Percentiles rank a stretch among this genome's conserved stretches.
Conservation (phyloP, 64 coral and sea anemone species). For the Hydrozoanthus tunicans region DNA sequence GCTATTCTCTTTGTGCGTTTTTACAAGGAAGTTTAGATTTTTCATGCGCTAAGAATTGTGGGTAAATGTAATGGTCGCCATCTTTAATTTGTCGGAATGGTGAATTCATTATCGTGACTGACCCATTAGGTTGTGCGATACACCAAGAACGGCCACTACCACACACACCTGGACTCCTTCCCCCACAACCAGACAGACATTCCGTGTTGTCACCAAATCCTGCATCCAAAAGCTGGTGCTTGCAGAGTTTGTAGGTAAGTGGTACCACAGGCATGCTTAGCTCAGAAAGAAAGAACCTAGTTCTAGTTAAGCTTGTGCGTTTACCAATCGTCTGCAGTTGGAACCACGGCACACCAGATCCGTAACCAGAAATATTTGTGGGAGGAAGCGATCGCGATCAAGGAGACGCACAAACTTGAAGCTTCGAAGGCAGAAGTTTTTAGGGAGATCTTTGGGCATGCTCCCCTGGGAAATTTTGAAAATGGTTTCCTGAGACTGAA, state of each 20-base stretch:
- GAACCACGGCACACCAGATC: no score
- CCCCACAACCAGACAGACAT: slow-evolving; percentile 70
- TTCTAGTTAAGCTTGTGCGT: not conserved
- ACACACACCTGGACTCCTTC: slow-evolving; percentile 78
- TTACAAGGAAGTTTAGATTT: not conserved
- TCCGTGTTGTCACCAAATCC: slow-evolving; percentile 77
- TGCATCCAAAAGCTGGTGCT: slow-evolving; percentile 14
- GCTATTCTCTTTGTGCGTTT: not conserved
- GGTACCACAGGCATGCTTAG: not conserved
- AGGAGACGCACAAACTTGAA: no score
- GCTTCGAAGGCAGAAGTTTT: no score
- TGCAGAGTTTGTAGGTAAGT: slow-evolving; percentile 88
- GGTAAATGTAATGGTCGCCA: no score
- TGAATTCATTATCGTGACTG: not conserved
- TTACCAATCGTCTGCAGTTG: not conserved
- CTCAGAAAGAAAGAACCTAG: not conserved
- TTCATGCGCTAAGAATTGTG: no score
- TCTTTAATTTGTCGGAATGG: no score
- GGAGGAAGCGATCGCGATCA: no score
- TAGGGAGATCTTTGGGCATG: no score
- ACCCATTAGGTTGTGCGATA: slow-evolving; percentile 82
- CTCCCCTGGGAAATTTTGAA: no score
- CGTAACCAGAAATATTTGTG: no score
- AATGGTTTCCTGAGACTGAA: no score
- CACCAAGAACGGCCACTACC: slow-evolving; percentile 81